Evolutionary conservation across 2,888 invertebrate genomes (phyloP), one percentile per base, ranked within the genome.

Genomic region (Tromatobia lineatoria): DNA sequence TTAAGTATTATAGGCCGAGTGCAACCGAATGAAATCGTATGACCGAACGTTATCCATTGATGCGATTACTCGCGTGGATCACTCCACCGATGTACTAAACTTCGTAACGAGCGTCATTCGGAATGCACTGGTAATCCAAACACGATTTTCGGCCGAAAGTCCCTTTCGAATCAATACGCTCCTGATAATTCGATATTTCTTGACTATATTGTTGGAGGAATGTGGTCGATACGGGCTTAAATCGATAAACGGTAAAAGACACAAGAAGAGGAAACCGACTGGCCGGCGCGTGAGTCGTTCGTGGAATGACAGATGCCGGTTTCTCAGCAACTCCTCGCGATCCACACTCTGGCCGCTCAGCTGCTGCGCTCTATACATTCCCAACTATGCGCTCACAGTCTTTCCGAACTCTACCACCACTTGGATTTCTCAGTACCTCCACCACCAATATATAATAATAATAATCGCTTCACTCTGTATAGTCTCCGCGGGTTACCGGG

Each of bases 291-390:
- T 88, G 83, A 88, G 88, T 81, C 84, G 87, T 87, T 86, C 87
- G 81, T 80, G 87, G 90, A 90, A 88, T 90, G 90, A 90, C 89
- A 90, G 89, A 89, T 88, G 86, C 83, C 83, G 86, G 81, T 85
- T 85, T 85, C 74, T 69, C 79, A 23, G 61, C 15, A 52, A 23
- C 29, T 23, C 23, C 61, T 25, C 73, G 73, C 3, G 29, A 61
- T 61, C 73, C 47, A 38, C 20, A 38, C 61, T 18, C 42, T 38
- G 8, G 34, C 20, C 54, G 57, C 25, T 57, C 15, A 57, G 25
- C 23, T 23, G 54, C 13, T 23, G 54, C 20, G 8, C 50, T 52
- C 18, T 20, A 20, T 38, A n/a, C 18, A n/a, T 34, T 23, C n/a
- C n/a, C n/a, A n/a, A n/a, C n/a, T n/a, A n/a, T n/a, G n/a, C n/a